These are phyloP conservation scores for Chloropsis hardwickii DNA, from an alignment of 2,113 vertebrate genomes.

Conservation along the genomic window DNA sequence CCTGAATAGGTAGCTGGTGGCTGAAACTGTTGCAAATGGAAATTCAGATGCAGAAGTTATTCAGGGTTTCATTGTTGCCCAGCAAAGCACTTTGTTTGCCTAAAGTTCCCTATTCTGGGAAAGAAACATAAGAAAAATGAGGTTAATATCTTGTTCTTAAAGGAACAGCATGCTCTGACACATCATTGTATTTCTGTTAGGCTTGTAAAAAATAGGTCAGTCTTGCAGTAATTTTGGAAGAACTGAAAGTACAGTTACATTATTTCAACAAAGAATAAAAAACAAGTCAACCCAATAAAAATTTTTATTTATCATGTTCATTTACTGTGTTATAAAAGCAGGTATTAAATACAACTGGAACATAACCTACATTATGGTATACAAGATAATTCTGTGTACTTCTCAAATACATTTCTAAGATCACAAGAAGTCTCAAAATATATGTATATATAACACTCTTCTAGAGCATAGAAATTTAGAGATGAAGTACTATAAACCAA, in stretches of 20 bases:
- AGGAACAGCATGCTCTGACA: not conserved
- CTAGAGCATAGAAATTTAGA: not conserved
- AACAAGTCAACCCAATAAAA: not conserved
- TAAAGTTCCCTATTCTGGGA: not conserved
- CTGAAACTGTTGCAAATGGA: not conserved
- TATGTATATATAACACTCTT: not conserved
- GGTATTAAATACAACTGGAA: not conserved
- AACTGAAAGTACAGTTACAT: not conserved
- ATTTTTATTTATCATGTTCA: not conserved
- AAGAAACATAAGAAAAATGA: not conserved
- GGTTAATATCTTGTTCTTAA: not conserved
- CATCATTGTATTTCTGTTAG: not conserved
- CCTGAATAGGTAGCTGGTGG: not conserved
- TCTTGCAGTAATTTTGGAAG: not conserved
- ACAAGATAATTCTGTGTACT: not conserved
- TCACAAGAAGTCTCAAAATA: not conserved
- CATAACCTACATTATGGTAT: not conserved
- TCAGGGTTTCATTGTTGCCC: not conserved
- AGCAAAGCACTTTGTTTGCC: not conserved
- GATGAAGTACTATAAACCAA: not conserved
- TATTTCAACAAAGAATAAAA: not conserved
- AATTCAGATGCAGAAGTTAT: not conserved
- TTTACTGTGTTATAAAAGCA: not conserved
- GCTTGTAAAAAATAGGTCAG: not conserved
- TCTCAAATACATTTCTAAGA: not conserved